These are phyloP conservation scores for Ibycter americanus DNA, from an alignment of 2,797 vertebrate species.

Conservation along the genomic window DNA sequence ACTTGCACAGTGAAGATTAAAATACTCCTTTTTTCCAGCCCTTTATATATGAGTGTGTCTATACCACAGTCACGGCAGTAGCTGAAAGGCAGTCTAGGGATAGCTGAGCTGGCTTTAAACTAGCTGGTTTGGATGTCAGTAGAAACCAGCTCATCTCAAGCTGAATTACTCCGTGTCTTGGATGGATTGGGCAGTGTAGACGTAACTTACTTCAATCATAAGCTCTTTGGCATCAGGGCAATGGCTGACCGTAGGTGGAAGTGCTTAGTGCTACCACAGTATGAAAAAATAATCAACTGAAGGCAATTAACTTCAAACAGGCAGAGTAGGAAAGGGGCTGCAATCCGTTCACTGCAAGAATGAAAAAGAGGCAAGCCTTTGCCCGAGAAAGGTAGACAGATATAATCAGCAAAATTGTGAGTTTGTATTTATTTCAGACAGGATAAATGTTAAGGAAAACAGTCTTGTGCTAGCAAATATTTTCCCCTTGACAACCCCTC, in stretches of 20 bases:
- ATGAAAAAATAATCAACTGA: background rate
- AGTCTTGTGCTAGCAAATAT: slow-evolving; percentile 39
- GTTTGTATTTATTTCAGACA: background rate
- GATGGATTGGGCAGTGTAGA: background rate
- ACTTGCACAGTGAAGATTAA: background rate
- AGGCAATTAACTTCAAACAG: background rate
- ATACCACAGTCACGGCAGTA: background rate
- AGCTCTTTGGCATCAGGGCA: background rate
- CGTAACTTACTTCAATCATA: background rate
- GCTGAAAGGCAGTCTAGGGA: background rate
- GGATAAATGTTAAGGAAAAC: slow-evolving; percentile 45
- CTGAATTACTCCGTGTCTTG: background rate
- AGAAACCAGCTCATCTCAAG: background rate
- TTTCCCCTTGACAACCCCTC: slow-evolving; percentile 52
- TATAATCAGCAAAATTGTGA: background rate
- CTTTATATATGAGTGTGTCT: background rate
- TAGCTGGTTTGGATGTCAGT: background rate
- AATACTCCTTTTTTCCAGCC: background rate
- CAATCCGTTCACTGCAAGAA: background rate
- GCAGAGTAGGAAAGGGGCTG: background rate
- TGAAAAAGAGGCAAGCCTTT: background rate
- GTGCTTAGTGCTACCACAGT: background rate
- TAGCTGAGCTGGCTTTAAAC: background rate
- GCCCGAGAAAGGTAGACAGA: background rate
- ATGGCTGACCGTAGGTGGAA: background rate